phyloP scores from a whole-genome alignment of 64 coral and sea anemone species.

The Montipora foliosa region DNA sequence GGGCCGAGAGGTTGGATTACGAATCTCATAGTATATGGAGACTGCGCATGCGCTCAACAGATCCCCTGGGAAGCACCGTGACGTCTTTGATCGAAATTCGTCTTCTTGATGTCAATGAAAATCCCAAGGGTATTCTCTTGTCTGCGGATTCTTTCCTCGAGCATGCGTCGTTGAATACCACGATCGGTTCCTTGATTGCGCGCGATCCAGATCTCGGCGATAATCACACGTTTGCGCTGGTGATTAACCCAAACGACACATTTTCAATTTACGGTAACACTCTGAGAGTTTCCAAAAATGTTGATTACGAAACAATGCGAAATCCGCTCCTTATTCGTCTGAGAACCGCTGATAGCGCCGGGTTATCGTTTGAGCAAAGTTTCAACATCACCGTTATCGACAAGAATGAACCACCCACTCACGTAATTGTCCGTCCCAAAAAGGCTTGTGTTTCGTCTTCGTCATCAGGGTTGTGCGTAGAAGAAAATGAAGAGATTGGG shows the following conservation, averaged over 20 bases:
- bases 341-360: slow-evolving; percentile 59
- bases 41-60: slow-evolving; percentile 61
- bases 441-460: slow-evolving; percentile 16
- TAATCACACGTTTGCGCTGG: slow-evolving; percentile 73
- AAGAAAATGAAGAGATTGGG: slow-evolving; percentile 66
- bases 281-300: slow-evolving; percentile 41
- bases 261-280: slow-evolving; percentile 40
- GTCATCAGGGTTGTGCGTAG: slow-evolving; percentile 38
- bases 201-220: slow-evolving; percentile 76
- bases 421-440: slow-evolving; percentile 23
- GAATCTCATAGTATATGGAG: slow-evolving; percentile 56
- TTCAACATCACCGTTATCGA: slow-evolving; percentile 73
- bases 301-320: slow-evolving; percentile 58
- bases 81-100: slow-evolving; percentile 68
- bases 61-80: slow-evolving; percentile 52
- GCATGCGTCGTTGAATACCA: slow-evolving; percentile 68
- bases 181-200: slow-evolving; percentile 68
- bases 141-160: slow-evolving; percentile 72
- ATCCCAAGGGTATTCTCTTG: slow-evolving; percentile 62
- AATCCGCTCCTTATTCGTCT: slow-evolving; percentile 18
- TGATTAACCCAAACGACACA: slow-evolving; percentile 48
- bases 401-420: slow-evolving; percentile 76
- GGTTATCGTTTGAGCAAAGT: slow-evolving; percentile 40
- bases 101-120: slow-evolving; percentile 78
- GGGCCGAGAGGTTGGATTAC: slow-evolving; percentile 59